Evolutionary conservation across 1,140 invertebrate species (phyloP).

Genomic region (Halesus radiatus): DNA sequence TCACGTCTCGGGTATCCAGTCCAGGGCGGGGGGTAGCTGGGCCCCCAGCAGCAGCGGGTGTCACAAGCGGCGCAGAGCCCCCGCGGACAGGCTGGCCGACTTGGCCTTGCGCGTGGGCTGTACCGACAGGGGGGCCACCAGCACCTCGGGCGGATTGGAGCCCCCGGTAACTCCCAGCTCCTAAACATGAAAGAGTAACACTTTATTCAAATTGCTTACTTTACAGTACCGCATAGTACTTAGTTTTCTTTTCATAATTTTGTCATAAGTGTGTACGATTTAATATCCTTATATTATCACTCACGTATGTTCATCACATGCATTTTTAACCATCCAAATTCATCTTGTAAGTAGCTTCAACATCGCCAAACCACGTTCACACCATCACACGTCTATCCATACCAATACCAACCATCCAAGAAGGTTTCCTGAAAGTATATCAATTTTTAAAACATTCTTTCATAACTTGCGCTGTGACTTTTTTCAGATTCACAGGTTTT

Average conservation of each 20-base stretch:
- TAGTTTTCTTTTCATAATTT: too few relatives aligned
- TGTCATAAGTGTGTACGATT: too few relatives aligned
- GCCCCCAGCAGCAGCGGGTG: conserved; percentile 47
- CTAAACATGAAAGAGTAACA: conserved; percentile 62
- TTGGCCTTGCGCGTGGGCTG: conserved; percentile 84
- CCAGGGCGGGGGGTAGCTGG: conserved; percentile 27
- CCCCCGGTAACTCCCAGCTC: conserved; percentile 74
- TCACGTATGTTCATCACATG: too few relatives aligned
- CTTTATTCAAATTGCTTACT: background rate
- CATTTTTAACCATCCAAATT: too few relatives aligned
- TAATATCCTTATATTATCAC: too few relatives aligned
- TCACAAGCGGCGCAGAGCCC: conserved; percentile 67
- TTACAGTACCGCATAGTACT: background rate
- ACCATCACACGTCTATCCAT: too few relatives aligned
- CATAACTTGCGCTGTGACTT: background rate
- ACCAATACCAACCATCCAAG: too few relatives aligned
- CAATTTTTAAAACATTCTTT: too few relatives aligned
- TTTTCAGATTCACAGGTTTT: too few relatives aligned
- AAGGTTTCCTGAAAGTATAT: background rate
- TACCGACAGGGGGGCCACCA: conserved; percentile 84
- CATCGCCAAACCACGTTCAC: too few relatives aligned
- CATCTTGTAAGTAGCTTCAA: too few relatives aligned
- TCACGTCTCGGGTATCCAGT: conserved; percentile 1
- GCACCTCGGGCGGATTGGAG: conserved; percentile 73
- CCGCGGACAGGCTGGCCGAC: conserved; percentile 65